Evolutionary conservation across 64 coral and sea anemone species (phyloP).

Genomic region (Montipora sp.): DNA sequence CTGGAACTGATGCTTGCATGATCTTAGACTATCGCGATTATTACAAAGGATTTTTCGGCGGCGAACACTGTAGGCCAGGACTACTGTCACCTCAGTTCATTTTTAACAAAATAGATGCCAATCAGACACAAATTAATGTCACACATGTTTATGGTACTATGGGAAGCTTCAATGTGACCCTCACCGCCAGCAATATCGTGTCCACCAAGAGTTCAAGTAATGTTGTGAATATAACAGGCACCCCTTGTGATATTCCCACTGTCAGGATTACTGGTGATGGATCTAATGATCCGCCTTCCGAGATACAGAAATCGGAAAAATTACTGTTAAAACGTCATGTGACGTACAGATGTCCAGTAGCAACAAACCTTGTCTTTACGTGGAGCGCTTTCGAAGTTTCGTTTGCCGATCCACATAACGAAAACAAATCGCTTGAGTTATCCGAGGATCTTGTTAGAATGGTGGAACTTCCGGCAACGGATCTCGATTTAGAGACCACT

Average conservation of each 20-base stretch:
- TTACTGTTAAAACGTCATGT: constrained; percentile 45
- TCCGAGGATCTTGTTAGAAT: constrained; percentile 1
- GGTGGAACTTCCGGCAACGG: constrained; percentile 20
- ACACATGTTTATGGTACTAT: constrained; percentile 47
- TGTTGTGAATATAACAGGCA: constrained; percentile 53
- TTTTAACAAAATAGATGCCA: constrained; percentile 25
- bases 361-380: constrained; percentile 61
- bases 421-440: constrained; percentile 54
- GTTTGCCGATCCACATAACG: constrained; percentile 23
- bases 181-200: constrained; percentile 59
- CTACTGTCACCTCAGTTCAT: constrained; percentile 15
- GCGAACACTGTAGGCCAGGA: constrained; percentile 29
- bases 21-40: constrained; percentile 55
- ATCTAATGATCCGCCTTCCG: constrained; percentile 44
- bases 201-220: constrained; percentile 24
- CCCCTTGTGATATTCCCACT: constrained; percentile 67
- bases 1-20: constrained; percentile 74
- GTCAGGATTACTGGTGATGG: constrained; percentile 71
- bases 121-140: constrained; percentile 26
- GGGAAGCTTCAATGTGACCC: constrained; percentile 48
- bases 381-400: constrained; percentile 68
- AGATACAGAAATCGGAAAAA: constrained; percentile 71
- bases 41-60: constrained; percentile 37
- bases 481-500: constrained; percentile 21
- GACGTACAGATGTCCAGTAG: constrained; percentile 78